Percentiles rank a stretch among this genome's conserved stretches.
Evolutionary conservation across 2,113 vertebrate species (phyloP).

Genomic region (Rhinolophus sinicus): DNA sequence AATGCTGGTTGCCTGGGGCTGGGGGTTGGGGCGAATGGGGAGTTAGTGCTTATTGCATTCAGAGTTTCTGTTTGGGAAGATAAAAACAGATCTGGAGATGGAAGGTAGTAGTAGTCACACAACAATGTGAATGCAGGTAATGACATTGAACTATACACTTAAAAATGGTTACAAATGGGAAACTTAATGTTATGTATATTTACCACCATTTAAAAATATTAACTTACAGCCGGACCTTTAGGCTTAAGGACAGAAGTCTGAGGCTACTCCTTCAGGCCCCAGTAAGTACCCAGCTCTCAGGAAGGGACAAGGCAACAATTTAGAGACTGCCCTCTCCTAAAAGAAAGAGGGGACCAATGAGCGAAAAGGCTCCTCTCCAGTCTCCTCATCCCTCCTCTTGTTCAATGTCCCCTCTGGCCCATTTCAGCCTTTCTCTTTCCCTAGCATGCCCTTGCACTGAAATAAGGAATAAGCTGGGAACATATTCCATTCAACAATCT

Average conservation of each 20-base stretch:
- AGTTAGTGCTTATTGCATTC: too few relatives aligned
- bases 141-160: not conserved
- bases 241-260: not conserved
- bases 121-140: not conserved
- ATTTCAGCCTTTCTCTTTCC: not conserved
- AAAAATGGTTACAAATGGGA: not conserved
- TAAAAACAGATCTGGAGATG: not conserved
- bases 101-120: not conserved
- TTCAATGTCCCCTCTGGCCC: not conserved
- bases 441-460: not conserved
- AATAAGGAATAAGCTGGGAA: not conserved
- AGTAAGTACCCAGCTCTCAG: not conserved
- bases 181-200: not conserved
- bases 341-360: not conserved
- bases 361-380: not conserved
- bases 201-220: not conserved
- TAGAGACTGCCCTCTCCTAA: not conserved
- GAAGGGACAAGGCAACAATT: not conserved
- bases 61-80: not conserved
- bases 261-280: not conserved
- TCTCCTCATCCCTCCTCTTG: not conserved
- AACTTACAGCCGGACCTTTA: not conserved
- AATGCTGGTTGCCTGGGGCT: not conserved
- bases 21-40: accelerated
- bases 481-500: not conserved